Conservation (phyloP, 1,140 invertebrate species). For the Macrobrachium rosenbergii region DNA sequence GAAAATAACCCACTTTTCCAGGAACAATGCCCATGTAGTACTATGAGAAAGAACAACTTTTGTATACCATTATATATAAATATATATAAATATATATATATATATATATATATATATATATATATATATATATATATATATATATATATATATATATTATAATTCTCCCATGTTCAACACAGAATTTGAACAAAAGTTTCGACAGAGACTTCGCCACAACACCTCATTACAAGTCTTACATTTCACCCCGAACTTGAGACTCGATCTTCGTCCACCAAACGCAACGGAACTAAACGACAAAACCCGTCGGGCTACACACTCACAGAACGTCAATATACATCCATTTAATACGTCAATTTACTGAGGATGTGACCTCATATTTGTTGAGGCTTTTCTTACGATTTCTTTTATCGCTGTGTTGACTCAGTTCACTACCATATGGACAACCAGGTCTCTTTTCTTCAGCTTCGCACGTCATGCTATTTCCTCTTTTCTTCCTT, state of each 20-base stretch:
- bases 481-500: background rate
- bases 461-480: background rate
- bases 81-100: constrained; percentile 41
- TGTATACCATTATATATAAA: constrained; percentile 11
- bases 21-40: too few relatives aligned
- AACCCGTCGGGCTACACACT: constrained; percentile 1
- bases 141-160: constrained; percentile 1
- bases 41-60: background rate
- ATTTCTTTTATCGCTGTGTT: background rate
- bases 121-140: constrained; percentile 21
- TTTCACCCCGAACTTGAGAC: too few relatives aligned
- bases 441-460: background rate
- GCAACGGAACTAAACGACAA: constrained; percentile 1
- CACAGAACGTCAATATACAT: background rate
- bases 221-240: too few relatives aligned
- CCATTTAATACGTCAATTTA: too few relatives aligned
- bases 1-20: too few relatives aligned
- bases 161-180: background rate
- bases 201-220: too few relatives aligned
- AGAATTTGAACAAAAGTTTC: too few relatives aligned
- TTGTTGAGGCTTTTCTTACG: background rate
- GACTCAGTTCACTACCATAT: too few relatives aligned
- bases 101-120: constrained; percentile 30
- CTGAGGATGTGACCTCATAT: background rate
- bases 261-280: background rate